These are phyloP conservation scores for Odontomachus brunneus DNA, from an alignment of 1,140 invertebrate genomes.

Conservation along the genomic window DNA sequence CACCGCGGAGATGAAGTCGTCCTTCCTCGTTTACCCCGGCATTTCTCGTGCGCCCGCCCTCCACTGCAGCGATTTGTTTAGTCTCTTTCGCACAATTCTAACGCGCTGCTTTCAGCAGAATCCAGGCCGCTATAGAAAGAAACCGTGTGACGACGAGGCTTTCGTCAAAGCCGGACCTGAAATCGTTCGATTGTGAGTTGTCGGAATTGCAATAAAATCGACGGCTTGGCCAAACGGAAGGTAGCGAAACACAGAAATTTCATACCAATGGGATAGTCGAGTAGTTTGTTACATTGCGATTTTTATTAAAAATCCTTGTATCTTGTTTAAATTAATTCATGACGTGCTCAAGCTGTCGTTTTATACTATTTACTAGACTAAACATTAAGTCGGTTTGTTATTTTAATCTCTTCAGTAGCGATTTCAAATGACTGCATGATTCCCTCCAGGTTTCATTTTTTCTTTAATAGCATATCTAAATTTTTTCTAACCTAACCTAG, in stretches of 20 bases:
- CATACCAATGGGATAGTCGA: background rate
- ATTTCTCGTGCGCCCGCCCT: conserved; percentile 31
- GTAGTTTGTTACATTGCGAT: background rate
- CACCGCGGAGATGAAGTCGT: conserved; percentile 77
- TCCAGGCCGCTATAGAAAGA: conserved; percentile 62
- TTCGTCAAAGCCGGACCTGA: conserved; percentile 56
- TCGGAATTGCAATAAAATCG: conserved; percentile 68
- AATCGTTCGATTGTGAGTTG: conserved; percentile 40
- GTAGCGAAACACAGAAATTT: background rate
- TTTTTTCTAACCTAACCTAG: too few species aligned
- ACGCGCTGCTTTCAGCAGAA: conserved; percentile 71
- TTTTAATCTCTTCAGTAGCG: too few species aligned
- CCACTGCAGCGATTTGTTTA: conserved; percentile 66
- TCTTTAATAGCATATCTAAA: too few species aligned
- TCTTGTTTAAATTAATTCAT: background rate
- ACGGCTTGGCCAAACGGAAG: background rate
- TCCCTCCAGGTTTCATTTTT: too few species aligned
- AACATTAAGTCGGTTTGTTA: too few species aligned
- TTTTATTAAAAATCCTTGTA: background rate
- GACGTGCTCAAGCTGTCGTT: background rate
- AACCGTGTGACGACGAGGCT: conserved; percentile 39
- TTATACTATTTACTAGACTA: background rate
- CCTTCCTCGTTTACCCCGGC: conserved; percentile 54
- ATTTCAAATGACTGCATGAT: too few species aligned
- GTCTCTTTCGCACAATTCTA: conserved; percentile 76